Evolutionary conservation across 2,888 invertebrate species (phyloP).

Genomic region (Dryocosmus kuriphilus): DNA sequence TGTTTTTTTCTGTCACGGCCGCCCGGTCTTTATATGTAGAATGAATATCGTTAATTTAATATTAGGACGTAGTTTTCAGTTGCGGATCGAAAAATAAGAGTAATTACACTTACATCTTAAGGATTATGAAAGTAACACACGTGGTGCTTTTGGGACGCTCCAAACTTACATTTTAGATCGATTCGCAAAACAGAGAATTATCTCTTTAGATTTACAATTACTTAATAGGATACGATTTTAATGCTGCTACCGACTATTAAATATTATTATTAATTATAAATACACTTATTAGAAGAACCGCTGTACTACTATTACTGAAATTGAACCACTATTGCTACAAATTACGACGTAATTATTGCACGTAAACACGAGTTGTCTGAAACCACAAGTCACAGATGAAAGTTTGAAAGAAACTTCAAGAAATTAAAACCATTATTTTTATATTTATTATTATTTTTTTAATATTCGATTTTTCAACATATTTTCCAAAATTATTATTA

Average conservation of each 20-base stretch:
- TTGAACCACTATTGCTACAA: slow-evolving; percentile 5
- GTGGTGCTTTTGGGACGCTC: slow-evolving; percentile 61
- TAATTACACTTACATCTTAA: slow-evolving; percentile 50
- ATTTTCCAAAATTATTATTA: background rate
- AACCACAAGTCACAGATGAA: background rate
- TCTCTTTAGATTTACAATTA: slow-evolving; percentile 31
- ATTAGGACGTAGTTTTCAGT: slow-evolving; percentile 18
- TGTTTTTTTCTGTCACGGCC: too few species aligned
- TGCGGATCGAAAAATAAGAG: slow-evolving; percentile 28
- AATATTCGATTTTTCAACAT: background rate
- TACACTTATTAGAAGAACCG: slow-evolving; percentile 30
- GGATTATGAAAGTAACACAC: slow-evolving; percentile 65
- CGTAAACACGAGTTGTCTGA: slow-evolving; percentile 31
- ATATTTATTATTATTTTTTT: too few species aligned
- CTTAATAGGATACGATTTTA: slow-evolving; percentile 34
- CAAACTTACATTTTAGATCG: slow-evolving; percentile 45
- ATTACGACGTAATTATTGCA: slow-evolving; percentile 17
- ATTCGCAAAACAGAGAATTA: slow-evolving; percentile 24
- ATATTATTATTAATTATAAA: slow-evolving; percentile 35
- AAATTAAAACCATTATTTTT: background rate
- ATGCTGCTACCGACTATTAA: slow-evolving; percentile 35
- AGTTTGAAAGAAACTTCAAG: background rate
- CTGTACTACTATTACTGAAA: slow-evolving; percentile 20
- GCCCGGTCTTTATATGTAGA: too few species aligned
- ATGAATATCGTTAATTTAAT: background rate